These are phyloP conservation scores for Rhabdomys dilectus DNA, from an alignment of 2,113 vertebrate species.

Conservation along the genomic window DNA sequence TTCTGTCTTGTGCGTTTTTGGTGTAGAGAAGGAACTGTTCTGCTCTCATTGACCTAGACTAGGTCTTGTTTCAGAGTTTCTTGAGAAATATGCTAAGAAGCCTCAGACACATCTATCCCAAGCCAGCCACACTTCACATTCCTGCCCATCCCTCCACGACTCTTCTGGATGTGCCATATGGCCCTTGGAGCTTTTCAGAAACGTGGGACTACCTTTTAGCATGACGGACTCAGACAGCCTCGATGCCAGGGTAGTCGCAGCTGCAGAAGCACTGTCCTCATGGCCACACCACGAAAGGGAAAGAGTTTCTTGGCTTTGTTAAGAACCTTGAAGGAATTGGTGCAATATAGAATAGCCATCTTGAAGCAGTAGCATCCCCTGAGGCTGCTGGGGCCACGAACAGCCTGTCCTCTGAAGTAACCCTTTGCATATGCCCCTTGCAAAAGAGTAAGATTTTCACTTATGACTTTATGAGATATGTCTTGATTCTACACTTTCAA, in stretches of 20 bases:
- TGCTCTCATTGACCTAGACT: not conserved
- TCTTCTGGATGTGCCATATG: accelerated
- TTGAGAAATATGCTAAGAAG: accelerated
- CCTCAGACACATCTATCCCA: not conserved
- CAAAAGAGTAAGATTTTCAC: not conserved
- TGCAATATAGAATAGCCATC: not conserved
- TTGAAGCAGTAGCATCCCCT: not conserved
- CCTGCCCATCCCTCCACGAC: accelerated
- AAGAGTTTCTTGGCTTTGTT: not conserved
- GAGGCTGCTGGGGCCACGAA: not conserved
- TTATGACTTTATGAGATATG: not conserved
- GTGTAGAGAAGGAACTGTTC: accelerated
- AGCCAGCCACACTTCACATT: accelerated
- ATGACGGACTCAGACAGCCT: too few relatives aligned
- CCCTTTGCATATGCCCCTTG: not conserved
- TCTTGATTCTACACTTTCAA: not conserved
- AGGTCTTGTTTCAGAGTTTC: not conserved
- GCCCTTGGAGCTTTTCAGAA: not conserved
- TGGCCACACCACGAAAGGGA: accelerated
- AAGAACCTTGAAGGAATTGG: not conserved
- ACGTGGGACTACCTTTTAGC: too few relatives aligned
- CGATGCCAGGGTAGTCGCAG: accelerated
- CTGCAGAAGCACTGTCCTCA: too few relatives aligned
- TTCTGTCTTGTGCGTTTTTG: not conserved
- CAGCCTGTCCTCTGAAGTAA: too few relatives aligned